Conservation (phyloP, 2,113 vertebrate genomes). For the Agelaius phoeniceus region DNA sequence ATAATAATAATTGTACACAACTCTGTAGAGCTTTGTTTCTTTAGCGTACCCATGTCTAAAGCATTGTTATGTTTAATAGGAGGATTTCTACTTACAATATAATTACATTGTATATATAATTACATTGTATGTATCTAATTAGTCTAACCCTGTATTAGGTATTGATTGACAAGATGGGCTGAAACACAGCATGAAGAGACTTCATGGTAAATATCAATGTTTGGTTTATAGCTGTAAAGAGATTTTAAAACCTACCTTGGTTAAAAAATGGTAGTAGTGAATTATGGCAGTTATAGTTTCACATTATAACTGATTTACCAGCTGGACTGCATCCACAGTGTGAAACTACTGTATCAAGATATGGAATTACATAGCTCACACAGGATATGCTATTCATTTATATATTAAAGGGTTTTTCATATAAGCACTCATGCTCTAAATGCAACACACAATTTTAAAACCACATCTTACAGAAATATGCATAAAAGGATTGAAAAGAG, state of each 20-base stretch:
- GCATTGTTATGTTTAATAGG: background rate
- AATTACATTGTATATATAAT: background rate
- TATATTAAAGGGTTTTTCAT: background rate
- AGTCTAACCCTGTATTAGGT: background rate
- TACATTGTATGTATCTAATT: background rate
- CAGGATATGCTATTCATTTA: background rate
- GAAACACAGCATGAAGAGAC: background rate
- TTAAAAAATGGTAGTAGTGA: background rate
- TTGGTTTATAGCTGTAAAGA: background rate
- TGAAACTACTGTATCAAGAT: background rate
- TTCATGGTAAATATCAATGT: conserved; percentile 22
- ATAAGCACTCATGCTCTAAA: background rate
- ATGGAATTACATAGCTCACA: background rate
- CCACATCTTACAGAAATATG: background rate
- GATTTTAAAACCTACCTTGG: background rate
- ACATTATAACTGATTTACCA: background rate
- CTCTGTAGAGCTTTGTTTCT: background rate
- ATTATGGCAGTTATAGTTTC: background rate
- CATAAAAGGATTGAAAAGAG: background rate
- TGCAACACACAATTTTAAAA: background rate
- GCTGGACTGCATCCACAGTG: background rate
- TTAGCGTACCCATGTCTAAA: background rate
- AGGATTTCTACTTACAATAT: background rate
- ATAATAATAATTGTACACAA: background rate
- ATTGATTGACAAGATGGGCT: conserved; percentile 34